These are phyloP conservation scores for Stenodema calcarata DNA, from an alignment of 2,888 invertebrate species.

Conservation along the genomic window DNA sequence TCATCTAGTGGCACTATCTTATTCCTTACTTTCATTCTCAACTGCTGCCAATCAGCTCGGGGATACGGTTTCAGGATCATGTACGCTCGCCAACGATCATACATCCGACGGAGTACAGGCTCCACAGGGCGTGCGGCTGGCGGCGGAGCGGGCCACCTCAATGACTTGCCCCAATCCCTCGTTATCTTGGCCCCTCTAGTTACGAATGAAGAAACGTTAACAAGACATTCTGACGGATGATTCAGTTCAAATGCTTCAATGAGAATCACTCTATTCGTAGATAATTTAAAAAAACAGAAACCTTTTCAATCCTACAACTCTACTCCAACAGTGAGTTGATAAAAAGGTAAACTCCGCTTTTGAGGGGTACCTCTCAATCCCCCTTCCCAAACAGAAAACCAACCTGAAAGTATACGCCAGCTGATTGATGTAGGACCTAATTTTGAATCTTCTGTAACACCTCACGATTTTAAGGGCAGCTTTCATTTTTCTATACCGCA, in stretches of 20 bases:
- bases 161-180: conserved; percentile 78
- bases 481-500: conserved; percentile 81
- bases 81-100: conserved; percentile 85
- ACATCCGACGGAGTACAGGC: conserved; percentile 69
- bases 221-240: too few relatives aligned
- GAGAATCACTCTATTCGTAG: too few relatives aligned
- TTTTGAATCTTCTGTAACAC: conserved; percentile 80
- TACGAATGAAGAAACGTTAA: too few relatives aligned
- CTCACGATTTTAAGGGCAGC: conserved; percentile 83
- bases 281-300: too few relatives aligned
- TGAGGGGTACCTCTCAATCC: too few relatives aligned
- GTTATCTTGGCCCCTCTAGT: conserved; percentile 69
- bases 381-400: too few relatives aligned
- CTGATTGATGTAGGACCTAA: conserved; percentile 73
- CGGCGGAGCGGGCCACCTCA: conserved; percentile 84
- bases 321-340: too few relatives aligned
- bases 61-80: conserved; percentile 85
- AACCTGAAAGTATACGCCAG: conserved; percentile 70
- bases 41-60: conserved; percentile 84
- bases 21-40: conserved; percentile 71
- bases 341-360: too few relatives aligned
- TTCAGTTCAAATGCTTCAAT: too few relatives aligned
- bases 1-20: too few relatives aligned
- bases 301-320: too few relatives aligned
- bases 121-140: conserved; percentile 71